Base-by-base conservation (phyloP, 1,140 invertebrate species). In the Teleopsis dalmanni region DNA sequence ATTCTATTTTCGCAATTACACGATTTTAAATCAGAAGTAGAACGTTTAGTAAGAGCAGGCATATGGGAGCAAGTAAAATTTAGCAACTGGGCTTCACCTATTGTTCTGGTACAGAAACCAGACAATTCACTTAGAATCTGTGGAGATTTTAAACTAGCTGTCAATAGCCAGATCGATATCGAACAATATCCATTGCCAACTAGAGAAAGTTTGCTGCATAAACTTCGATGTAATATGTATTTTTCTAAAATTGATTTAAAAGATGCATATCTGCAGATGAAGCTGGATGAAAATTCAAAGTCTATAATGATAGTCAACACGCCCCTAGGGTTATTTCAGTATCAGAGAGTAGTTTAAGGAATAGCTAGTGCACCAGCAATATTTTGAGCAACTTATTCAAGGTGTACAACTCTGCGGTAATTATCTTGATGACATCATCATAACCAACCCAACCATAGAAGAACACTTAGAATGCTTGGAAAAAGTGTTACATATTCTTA, bases 71-170 rank as follows among this genome's bases (percentile, higher is more conserved):
- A 51, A 46, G 46, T 62, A 40, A 50, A 62, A 57, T 35, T 58
- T 52, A 47, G 48, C 35, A 33, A 60, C 41, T 58, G 60, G 58
- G 54, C 65, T 51, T 56, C 56, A 56, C 59, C 66, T 44, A 49
- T 75, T 7, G 70, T 77, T 1, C 50, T 71, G 0, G 72, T 76
- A 3, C 58, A 61, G 45, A 79, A 78, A 53, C 59, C 63, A 41
- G 58, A 73, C 52, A 62, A 58, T 10, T 50, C 51, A 40, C 50
- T 63, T 26, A 49, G 74, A 23, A 57, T 77, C 34, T 76, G 74
- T 59, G 62, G 63, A 1, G 74, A 76, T 57, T 77, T 65, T 55
- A 68, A 35, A 35, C 18, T 35, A 35, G 33, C 33, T 35, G 33
- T 35, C 33, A 74, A 74, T 50, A 44, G 40, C 22, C 46, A 54